Evolutionary conservation across 2,797 vertebrate species (phyloP).

Genomic region (Ficedula albicollis): DNA sequence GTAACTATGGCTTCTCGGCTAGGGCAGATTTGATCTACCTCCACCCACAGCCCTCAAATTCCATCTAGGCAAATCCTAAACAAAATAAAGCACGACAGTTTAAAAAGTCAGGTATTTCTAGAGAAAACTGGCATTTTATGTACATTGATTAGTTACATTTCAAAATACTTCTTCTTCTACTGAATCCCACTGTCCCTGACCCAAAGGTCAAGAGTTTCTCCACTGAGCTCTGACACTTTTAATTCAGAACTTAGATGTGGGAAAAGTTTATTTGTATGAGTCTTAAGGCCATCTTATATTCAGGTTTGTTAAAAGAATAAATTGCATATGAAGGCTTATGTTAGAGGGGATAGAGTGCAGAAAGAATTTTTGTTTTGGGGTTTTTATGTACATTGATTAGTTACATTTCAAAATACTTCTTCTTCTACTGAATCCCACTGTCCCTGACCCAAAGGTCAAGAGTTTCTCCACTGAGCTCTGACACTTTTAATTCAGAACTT

Average conservation of each 20-base stretch:
- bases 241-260: not conserved
- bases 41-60: not conserved
- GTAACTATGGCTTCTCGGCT: not conserved
- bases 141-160: not conserved
- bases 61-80: not conserved
- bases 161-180: not conserved
- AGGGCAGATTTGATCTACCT: not conserved
- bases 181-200: not conserved
- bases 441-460: too few relatives aligned
- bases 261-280: not conserved
- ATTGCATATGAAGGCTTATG: fast-evolving
- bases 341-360: not conserved
- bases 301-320: not conserved
- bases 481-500: too few relatives aligned
- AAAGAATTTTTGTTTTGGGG: not conserved
- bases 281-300: not conserved
- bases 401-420: too few relatives aligned
- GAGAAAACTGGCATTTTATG: not conserved
- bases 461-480: too few relatives aligned
- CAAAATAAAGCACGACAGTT: not conserved
- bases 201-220: not conserved
- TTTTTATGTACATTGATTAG: too few relatives aligned
- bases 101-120: not conserved
- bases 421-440: too few relatives aligned
- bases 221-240: not conserved